phyloP scores from a whole-genome alignment of 2,113 vertebrate species.

The Lathamus discolor region DNA sequence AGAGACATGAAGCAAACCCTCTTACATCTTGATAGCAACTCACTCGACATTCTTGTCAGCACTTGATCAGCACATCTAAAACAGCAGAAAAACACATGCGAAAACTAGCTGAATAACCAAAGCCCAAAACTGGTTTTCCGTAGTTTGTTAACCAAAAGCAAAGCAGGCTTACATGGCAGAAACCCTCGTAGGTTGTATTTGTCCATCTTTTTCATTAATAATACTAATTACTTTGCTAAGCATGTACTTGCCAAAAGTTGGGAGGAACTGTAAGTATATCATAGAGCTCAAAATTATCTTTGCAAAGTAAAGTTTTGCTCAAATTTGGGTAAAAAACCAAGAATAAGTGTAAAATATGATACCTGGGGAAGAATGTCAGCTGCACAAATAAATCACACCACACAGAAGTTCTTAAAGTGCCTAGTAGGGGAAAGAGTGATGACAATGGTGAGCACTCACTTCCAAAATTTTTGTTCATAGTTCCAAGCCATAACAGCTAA shows the following conservation, averaged over 20 bases:
- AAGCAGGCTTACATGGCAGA: background rate
- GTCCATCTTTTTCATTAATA: background rate
- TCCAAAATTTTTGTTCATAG: background rate
- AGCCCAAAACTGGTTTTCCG: background rate
- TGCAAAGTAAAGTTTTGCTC: background rate
- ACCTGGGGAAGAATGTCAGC: background rate
- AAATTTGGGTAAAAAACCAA: background rate
- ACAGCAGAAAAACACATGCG: background rate
- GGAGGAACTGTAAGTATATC: background rate
- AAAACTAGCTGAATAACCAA: background rate
- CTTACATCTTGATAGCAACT: background rate
- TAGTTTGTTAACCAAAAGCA: background rate
- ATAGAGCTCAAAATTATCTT: background rate
- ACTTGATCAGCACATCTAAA: rapidly evolving
- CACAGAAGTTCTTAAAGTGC: background rate
- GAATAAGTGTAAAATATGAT: background rate
- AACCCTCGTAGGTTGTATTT: background rate
- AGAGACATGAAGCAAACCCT: background rate
- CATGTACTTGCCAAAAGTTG: background rate
- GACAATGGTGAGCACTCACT: background rate
- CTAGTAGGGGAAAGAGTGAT: background rate
- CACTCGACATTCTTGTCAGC: background rate
- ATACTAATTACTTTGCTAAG: background rate
- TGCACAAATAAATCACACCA: background rate
- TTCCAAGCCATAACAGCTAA: background rate